Conservation (phyloP, 2,113 vertebrate genomes). For the Platichthys flesus region DNA sequence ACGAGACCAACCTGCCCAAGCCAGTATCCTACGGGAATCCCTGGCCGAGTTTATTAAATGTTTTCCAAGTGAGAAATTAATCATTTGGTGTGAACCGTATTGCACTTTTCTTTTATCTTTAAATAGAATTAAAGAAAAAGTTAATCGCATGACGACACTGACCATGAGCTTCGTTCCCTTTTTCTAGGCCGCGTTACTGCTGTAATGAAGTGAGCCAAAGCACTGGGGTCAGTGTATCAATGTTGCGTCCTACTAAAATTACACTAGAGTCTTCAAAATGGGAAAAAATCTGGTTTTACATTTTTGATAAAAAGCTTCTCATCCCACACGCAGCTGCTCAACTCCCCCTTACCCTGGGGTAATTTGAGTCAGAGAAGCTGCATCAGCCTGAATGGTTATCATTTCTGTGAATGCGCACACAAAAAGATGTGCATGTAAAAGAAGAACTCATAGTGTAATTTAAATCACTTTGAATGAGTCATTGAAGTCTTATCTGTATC, state of each 20-base stretch:
- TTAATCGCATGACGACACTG: conserved; percentile 15
- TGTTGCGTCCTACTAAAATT: conserved; percentile 44
- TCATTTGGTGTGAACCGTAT: conserved; percentile 21
- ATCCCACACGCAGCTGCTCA: conserved; percentile 36
- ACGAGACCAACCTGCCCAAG: conserved; percentile 16
- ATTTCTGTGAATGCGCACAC: conserved; percentile 14
- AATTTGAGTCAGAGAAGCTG: conserved; percentile 51
- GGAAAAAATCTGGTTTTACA: conserved; percentile 40
- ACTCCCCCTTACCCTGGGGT: conserved; percentile 47
- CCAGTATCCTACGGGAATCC: conserved; percentile 35
- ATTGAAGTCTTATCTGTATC: not conserved
- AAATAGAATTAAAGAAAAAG: conserved; percentile 11
- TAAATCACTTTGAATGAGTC: conserved; percentile 14
- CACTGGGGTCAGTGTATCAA: not conserved
- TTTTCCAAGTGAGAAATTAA: conserved; percentile 44
- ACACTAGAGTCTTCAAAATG: conserved; percentile 33
- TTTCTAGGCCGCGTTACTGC: not conserved
- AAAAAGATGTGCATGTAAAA: conserved; percentile 13
- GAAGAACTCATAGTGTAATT: conserved; percentile 24
- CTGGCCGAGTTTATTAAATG: conserved; percentile 29
- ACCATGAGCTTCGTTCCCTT: conserved; percentile 15
- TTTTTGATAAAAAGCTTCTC: conserved; percentile 41
- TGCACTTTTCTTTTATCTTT: conserved; percentile 1
- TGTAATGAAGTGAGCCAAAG: conserved; percentile 23
- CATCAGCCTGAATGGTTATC: conserved; percentile 51